Evolutionary conservation across 2,888 invertebrate species (phyloP).

Genomic region (Drosophila meridiana): DNA sequence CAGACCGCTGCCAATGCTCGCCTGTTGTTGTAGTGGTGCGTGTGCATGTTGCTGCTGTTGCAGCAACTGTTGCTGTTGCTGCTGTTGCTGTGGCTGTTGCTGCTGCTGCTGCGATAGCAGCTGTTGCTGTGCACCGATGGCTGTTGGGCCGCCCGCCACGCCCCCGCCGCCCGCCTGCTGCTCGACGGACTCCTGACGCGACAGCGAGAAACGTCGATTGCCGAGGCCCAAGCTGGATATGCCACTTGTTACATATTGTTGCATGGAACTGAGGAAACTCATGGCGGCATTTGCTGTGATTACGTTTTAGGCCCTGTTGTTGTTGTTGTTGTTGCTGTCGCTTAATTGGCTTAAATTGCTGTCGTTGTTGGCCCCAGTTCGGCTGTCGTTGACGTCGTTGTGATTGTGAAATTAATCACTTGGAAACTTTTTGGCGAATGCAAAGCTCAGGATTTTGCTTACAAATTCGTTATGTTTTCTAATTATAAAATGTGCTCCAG

Average conservation of each 20-base stretch:
- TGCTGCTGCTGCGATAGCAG: constrained; percentile 26
- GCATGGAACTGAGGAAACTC: constrained; percentile 94
- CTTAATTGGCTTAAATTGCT: constrained; percentile 59
- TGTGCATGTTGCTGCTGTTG: constrained; percentile 43
- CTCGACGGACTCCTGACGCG: constrained; percentile 88
- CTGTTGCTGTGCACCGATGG: constrained; percentile 26
- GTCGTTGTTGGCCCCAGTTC: constrained; percentile 26
- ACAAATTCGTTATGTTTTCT: constrained; percentile 60
- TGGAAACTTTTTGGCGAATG: constrained; percentile 58
- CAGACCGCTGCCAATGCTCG: constrained; percentile 64
- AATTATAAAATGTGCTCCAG: constrained; percentile 64
- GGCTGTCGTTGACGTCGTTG: constrained; percentile 23
- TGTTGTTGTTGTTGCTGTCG: constrained; percentile 13
- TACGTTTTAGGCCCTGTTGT: constrained; percentile 6
- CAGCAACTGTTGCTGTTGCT: constrained; percentile 35
- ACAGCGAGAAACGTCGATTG: constrained; percentile 90
- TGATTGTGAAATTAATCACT: constrained; percentile 73
- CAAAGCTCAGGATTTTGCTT: constrained; percentile 59
- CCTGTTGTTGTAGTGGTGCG: constrained; percentile 67
- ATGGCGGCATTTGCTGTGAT: constrained; percentile 85
- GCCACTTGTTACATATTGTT: constrained; percentile 94
- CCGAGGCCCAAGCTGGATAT: constrained; percentile 92
- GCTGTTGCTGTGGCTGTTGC: constrained; percentile 34
- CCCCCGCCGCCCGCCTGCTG: constrained; percentile 60
- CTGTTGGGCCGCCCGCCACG: constrained; percentile 27